These are phyloP conservation scores for Autographa gamma DNA, from an alignment of 2,888 invertebrate genomes.

Conservation along the genomic window DNA sequence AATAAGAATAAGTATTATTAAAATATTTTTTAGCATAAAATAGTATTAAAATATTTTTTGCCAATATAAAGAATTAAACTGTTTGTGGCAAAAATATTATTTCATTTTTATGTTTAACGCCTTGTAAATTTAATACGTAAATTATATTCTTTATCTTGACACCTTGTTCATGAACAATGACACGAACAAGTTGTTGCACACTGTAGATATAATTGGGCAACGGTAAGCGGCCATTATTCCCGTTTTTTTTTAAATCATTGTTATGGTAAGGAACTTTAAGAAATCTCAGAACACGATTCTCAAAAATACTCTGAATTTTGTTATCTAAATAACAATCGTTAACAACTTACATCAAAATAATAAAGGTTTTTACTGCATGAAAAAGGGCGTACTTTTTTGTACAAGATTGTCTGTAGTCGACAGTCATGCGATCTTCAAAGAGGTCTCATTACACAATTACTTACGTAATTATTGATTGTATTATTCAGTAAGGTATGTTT, in stretches of 20 bases:
- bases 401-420: neutral
- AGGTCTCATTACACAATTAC: slow-evolving; percentile 46
- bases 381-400: neutral
- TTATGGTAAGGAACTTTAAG: neutral
- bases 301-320: slow-evolving; percentile 16
- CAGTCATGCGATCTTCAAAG: slow-evolving; percentile 23
- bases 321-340: slow-evolving; percentile 13
- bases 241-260: neutral
- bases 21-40: too few species aligned
- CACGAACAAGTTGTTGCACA: slow-evolving; percentile 15
- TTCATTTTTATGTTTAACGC: neutral
- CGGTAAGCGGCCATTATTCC: neutral
- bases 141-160: slow-evolving; percentile 6
- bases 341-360: slow-evolving; percentile 14
- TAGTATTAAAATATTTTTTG: neutral
- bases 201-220: slow-evolving; percentile 5
- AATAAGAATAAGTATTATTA: too few species aligned
- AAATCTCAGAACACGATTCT: slow-evolving; percentile 1
- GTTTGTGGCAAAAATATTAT: neutral
- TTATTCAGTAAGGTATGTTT: slow-evolving; percentile 15
- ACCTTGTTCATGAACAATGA: slow-evolving; percentile 8
- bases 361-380: neutral
- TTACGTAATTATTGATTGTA: slow-evolving; percentile 28
- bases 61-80: neutral
- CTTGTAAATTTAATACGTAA: neutral